Evolutionary conservation across 2,888 invertebrate species (phyloP), one percentile per base, ranked within the genome.

Genomic region (Alviniconcha strummeri): DNA sequence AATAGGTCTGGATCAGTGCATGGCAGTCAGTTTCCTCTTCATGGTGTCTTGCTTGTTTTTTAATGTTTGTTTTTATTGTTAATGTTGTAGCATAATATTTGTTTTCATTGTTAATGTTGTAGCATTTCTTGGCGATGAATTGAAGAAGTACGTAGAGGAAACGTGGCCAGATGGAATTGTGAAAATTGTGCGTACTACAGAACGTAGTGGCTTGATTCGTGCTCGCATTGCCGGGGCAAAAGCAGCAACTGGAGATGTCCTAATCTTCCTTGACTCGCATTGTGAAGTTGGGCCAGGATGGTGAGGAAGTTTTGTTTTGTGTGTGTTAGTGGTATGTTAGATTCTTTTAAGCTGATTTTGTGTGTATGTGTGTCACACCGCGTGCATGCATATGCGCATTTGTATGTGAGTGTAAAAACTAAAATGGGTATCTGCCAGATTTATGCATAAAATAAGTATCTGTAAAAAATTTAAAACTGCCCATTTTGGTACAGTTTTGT

Each of bases 191-290:
- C 95, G 98, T 60, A 95, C 98, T 83, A 95, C 96, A 80, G 91
- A 96, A 94, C 94, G 97, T 94, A 95, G 96, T 92, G 99, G 99
- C 4, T 94, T 99, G 83, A 99, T 98, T 91, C 95, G 97, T 72
- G 99, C 99, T 0, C 95, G 98, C 78, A 94, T 98, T 88, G 96
- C 96, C 80, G 98, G 99, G 75, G 98, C 99, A 3, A 95, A 96
- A 85, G 95, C 95, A 86, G 97, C 99, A 4, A 90, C 90, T 2
- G 94, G 94, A 5, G 94, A 94, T 86, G 94, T 94, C 0, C 87
- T 94, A 3, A 91, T 94, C 71, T 94, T 94, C 86, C 88, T 94
- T 8, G 94, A 94, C 85, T 93, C 93, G 11, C 94, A 94, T 84
- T 94, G 94, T 88, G 94, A 94, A 86, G 91, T 91, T 0, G 89